phyloP scores from a whole-genome alignment of 2,797 vertebrate species.

The Dipus sagitta region DNA sequence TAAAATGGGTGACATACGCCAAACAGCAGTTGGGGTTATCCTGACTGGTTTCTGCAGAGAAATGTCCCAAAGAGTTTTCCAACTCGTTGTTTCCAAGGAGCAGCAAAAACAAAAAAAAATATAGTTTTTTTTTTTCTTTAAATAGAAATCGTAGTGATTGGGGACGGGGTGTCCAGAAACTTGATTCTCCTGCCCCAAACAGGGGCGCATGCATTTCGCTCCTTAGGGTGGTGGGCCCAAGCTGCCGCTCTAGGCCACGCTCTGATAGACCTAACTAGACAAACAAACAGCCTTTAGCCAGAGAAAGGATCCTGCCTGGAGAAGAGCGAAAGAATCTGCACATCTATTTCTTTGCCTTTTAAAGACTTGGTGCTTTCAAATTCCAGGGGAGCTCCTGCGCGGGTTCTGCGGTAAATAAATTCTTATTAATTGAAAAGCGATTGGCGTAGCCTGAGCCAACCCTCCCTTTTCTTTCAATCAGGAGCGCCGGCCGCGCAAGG shows the following conservation, averaged over 20 bases:
- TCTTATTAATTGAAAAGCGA: constrained; percentile 63
- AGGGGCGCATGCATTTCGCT: neutral
- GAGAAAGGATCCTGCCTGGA: neutral
- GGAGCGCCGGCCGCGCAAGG: constrained; percentile 81
- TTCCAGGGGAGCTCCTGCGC: constrained; percentile 44
- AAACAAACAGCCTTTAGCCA: constrained; percentile 69
- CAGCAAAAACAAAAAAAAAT: neutral
- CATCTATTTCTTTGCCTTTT: constrained; percentile 46
- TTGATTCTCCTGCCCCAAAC: constrained; percentile 40
- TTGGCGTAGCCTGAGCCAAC: constrained; percentile 47
- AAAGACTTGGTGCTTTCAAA: constrained; percentile 42
- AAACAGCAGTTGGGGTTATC: neutral
- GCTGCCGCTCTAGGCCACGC: neutral
- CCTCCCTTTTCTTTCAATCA: constrained; percentile 77
- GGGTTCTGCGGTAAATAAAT: constrained; percentile 46
- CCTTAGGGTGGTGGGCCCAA: neutral
- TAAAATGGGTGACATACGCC: neutral
- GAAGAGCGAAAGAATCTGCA: neutral
- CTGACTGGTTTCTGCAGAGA: neutral
- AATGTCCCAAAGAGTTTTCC: neutral
- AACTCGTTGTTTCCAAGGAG: neutral
- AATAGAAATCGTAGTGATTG: constrained; percentile 17
- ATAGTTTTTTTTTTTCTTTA: neutral
- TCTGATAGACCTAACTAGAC: constrained; percentile 48
- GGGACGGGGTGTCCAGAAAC: constrained; percentile 11